Base-by-base conservation (phyloP, 2,888 invertebrate species). In the Thecocarcelia acutangulata region DNA sequence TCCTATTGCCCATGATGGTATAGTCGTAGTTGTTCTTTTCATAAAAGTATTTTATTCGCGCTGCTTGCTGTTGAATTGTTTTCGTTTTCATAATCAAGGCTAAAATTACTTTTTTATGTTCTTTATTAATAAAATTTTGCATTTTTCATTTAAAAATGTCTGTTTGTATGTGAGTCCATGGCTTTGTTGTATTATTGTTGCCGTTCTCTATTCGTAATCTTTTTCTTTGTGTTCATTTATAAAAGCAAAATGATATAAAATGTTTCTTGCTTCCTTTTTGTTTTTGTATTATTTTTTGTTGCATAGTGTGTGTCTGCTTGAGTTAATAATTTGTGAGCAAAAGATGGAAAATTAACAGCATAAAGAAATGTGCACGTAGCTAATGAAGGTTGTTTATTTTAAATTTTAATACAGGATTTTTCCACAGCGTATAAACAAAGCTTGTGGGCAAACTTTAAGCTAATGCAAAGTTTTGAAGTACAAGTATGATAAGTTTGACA, bases 121-220 rank as follows among this genome's bases (percentile, higher is more conserved):
- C 40, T 63, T 64, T 58, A 40, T 72, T 78, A 64, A 58, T 78
- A 72, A 72, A 48, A 64, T 59, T 75, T 68, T 74, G 64, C 56
- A 74, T 63, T 63, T 64, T 66, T 66, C 44, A 73, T 54, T 52
- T 63, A 0, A 24, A 17, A 48, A 9, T 48, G 28, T 42, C 4
- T 52, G 11, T 50, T 11, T 52, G 2, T 28, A 6, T 19, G 19
- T 42, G 17, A 24, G 3, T 19, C 15, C 8, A n/a, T n/a, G 2
- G 21, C 1, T 21, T n/a, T 11, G 17, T 44, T 63, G 63, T 3
- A 24, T 28, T 44, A 44, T 33, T 56, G 17, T 56, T 63, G 37
- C 19, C 13, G 8, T 46, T 33, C 28, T 17, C 19, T 52, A 5
- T 59, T 15, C 50, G 13, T 21, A 37, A 52, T 52, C 11, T 24